These are phyloP conservation scores for Pollenia angustigena DNA, from an alignment of 2,888 invertebrate genomes.

Conservation along the genomic window DNA sequence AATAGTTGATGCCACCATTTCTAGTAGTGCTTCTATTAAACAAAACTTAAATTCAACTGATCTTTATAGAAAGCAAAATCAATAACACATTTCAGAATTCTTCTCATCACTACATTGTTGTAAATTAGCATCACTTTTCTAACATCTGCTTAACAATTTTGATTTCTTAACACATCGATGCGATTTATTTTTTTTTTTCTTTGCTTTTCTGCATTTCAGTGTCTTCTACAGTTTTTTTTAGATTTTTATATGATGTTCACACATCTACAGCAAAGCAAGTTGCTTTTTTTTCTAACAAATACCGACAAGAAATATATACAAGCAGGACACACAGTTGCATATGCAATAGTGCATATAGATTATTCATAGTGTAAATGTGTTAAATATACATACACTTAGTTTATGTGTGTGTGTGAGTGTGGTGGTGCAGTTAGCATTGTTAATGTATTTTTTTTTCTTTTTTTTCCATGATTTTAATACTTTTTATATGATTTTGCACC, in stretches of 20 bases:
- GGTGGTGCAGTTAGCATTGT: conserved; percentile 15
- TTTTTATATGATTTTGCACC: background rate
- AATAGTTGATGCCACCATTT: no score
- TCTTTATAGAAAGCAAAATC: background rate
- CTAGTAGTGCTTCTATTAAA: background rate
- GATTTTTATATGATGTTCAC: conserved; percentile 41
- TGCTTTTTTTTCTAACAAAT: conserved; percentile 11
- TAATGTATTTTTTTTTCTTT: conserved; percentile 10
- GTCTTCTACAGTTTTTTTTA: background rate
- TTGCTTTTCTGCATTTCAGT: conserved; percentile 32
- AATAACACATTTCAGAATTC: conserved; percentile 8
- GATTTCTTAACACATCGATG: conserved; percentile 63
- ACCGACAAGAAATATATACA: background rate
- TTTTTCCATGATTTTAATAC: background rate
- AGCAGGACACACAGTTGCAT: background rate
- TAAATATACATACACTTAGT: conserved; percentile 14
- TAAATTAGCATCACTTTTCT: conserved; percentile 60
- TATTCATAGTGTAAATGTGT: conserved; percentile 44
- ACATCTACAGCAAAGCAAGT: conserved; percentile 44
- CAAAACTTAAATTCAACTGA: background rate
- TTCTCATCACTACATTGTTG: conserved; percentile 33
- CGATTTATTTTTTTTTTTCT: conserved; percentile 31
- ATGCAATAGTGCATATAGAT: background rate
- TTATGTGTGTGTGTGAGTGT: background rate
- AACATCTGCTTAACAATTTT: conserved; percentile 64